A percentile compares a stretch with the other conserved stretches of the same genome.
phyloP scores from a whole-genome alignment of 2,797 vertebrate genomes.

The Xenops minutus region DNA sequence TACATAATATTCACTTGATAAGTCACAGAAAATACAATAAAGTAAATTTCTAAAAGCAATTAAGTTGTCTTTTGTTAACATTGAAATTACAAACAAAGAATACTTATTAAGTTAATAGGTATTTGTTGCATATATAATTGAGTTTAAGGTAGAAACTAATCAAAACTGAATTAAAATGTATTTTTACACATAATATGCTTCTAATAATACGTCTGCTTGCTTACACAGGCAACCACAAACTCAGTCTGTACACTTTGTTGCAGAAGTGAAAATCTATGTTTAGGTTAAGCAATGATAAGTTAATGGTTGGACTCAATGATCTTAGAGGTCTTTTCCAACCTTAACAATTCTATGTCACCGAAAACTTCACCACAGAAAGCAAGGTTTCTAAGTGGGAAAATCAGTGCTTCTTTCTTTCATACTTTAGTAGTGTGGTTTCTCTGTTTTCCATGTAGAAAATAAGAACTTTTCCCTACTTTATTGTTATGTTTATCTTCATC shows the following conservation, averaged over 20 bases:
- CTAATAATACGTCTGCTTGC: not conserved
- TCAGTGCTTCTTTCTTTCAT: not conserved
- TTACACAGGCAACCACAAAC: not conserved
- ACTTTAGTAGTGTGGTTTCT: not conserved
- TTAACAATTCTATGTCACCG: not conserved
- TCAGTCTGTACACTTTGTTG: not conserved
- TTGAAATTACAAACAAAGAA: not conserved
- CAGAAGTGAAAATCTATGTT: not conserved
- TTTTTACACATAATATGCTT: not conserved
- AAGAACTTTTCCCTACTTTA: not conserved
- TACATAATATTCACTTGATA: not conserved
- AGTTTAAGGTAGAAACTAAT: conserved; percentile 9
- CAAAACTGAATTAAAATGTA: not conserved
- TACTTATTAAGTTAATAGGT: not conserved
- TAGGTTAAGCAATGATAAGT: not conserved
- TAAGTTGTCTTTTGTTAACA: not conserved
- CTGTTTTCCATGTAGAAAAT: not conserved
- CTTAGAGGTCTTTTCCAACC: not conserved
- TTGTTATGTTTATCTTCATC: not conserved
- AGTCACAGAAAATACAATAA: conserved; percentile 33
- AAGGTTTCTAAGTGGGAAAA: not conserved
- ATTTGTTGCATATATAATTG: not conserved
- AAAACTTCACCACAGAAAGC: not conserved
- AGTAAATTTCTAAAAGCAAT: conserved; percentile 14
- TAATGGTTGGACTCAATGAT: not conserved